Evolutionary conservation across 2,113 vertebrate species (phyloP), one percentile per base, ranked within the genome.

Genomic region (Nothoprocta pentlandii): DNA sequence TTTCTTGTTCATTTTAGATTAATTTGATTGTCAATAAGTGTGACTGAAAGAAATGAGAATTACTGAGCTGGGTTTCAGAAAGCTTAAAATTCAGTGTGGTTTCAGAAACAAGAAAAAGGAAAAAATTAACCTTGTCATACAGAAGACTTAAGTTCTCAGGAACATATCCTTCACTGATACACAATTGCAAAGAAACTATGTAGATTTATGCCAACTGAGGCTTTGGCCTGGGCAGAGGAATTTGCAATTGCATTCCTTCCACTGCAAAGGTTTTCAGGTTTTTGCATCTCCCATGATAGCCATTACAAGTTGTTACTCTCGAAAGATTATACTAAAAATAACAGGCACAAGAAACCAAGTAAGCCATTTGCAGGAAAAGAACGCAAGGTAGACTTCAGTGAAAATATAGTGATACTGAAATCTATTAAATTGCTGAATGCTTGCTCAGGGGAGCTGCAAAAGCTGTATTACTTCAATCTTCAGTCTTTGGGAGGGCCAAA

Each of bases 1-100:
- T 28, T 51, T 83, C 25, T 79, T 92, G 30, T 73, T 95, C 93
- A 82, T 91, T 95, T 89, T 58, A 89, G 59, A 79, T 87, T 93
- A 96, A 94, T 90, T 90, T 77, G 51, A 36, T 92, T 79, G 80
- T 66, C 90, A 93, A 79, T 87, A 97, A 73, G 53, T 85, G 49
- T 89, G 54, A 74, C 54, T 85, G 16, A 51, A 91, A 93, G 41
- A 83, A 94, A 86, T 85, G 21, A 87, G 49, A 73, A 87, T 73
- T 87, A 67, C 59, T 81, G 58, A 30, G 22, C 53, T 73, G 58
- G 49, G 49, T 87, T 94, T 90, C 85, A 81, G 76, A 84, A 68
- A 90, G 51, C 41, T 84, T 86, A 81, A 79, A 79, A 86, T 90
- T 59, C 58, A 76, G 6, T 3, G 4, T 32, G 14, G 30, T 69